Evolutionary conservation across 2,888 invertebrate genomes (phyloP).

Genomic region (Drosophila sordidula): DNA sequence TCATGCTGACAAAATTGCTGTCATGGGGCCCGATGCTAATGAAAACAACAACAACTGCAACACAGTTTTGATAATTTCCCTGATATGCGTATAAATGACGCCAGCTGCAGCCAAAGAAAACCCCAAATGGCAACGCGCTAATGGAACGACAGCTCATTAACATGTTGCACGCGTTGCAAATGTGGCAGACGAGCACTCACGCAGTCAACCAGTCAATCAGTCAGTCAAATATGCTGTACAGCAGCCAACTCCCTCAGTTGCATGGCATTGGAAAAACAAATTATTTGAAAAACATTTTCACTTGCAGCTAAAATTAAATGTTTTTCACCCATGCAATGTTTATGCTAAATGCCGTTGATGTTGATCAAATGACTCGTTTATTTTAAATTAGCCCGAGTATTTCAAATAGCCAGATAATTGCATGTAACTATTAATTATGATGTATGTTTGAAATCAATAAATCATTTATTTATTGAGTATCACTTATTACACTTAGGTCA

Average conservation of each 20-base stretch:
- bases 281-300: slow-evolving; percentile 9
- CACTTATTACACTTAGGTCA: too few relatives aligned
- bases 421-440: too few relatives aligned
- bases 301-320: not conserved
- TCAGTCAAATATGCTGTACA: slow-evolving; percentile 7
- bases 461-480: not conserved
- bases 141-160: slow-evolving; percentile 51
- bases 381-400: too few relatives aligned
- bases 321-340: not conserved
- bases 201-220: slow-evolving; percentile 11
- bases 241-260: slow-evolving; percentile 7
- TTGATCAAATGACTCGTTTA: too few relatives aligned
- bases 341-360: not conserved
- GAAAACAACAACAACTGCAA: slow-evolving; percentile 20
- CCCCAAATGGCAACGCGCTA: slow-evolving; percentile 14
- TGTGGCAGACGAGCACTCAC: slow-evolving; percentile 21
- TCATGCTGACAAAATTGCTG: slow-evolving; percentile 16
- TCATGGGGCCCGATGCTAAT: slow-evolving; percentile 6
- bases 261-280: slow-evolving; percentile 1
- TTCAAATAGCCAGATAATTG: not conserved
- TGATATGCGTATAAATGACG: slow-evolving; percentile 25
- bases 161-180: slow-evolving; percentile 30
- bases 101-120: slow-evolving; percentile 23
- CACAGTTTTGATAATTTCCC: slow-evolving; percentile 35
- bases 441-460: too few relatives aligned